Base-by-base conservation (phyloP, 1,140 invertebrate species). In the Hesperophylax magnus region DNA sequence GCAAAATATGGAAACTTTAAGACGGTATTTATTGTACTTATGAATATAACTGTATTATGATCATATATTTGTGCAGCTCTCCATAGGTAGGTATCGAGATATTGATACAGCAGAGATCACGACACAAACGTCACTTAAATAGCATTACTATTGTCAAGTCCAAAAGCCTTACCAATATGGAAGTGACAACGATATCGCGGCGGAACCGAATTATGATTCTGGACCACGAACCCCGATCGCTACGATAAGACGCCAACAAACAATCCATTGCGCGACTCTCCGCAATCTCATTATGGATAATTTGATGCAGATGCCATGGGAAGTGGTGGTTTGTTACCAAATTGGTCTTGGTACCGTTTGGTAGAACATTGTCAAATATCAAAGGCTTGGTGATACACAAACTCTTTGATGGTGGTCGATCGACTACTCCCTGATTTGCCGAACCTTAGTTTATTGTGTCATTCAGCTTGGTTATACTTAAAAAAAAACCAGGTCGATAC, bases 201-300 rank as follows among this genome's bases (percentile, higher is more conserved):
- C 78, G 72, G 81, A 61, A 58, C 72, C 77, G 47, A 82, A 82
- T 72, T 77, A 77, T 80, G 80, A 82, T 82, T 78, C 71, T 80
- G 78, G 78, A 77, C 65, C 81, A 71, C 54, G 71, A 75, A 58
- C 20, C 18, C 18, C 7, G 22, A 67, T 22, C 22, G 27, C 17
- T 15, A 9, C 11, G 63, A 67, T 67, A 67, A 53, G 5, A 65
- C 15, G n/a, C 63, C 17, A 22, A 53, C 9, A 7, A 24, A 20
- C 39, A 53, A 71, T 52, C 67, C 18, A 71, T 47, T 71, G 34
- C 34, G 14, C 34, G n/a, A 53, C 47, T 52, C 67, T 71, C 31
- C 18, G 67, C 67, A 53, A n/a, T 71, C 67, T 71, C n/a, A 71
- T 71, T 71, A 71, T 71, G 34, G 67, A 71, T 71, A 47, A 71